A percentile compares a stretch with the other conserved stretches of the same genome.
phyloP scores from a whole-genome alignment of 2,797 vertebrate genomes.

The Crocodylus rhombifer region DNA sequence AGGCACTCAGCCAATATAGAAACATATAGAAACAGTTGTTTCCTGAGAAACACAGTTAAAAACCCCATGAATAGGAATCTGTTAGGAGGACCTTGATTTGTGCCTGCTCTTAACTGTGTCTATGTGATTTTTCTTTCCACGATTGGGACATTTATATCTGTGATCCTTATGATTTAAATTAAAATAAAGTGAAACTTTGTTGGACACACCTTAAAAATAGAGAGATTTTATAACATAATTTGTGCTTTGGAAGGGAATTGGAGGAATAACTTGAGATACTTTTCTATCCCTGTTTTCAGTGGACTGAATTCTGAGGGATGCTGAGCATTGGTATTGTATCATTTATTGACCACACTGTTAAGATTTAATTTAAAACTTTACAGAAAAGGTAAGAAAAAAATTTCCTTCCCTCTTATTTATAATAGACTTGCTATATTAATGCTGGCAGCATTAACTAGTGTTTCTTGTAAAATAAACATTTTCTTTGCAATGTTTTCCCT shows the following conservation, averaged over 20 bases:
- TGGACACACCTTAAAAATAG: background rate
- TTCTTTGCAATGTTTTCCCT: background rate
- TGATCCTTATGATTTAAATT: background rate
- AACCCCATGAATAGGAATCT: background rate
- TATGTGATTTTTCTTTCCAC: background rate
- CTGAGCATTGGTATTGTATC: rapidly evolving
- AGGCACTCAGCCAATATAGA: too few species aligned
- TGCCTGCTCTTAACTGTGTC: rapidly evolving
- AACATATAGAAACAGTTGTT: too few species aligned
- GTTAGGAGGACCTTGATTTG: background rate
- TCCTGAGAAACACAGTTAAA: background rate
- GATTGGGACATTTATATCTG: too few species aligned
- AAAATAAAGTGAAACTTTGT: background rate
- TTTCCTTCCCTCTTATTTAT: background rate
- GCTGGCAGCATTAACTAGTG: background rate
- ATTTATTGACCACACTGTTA: rapidly evolving
- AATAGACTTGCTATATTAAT: background rate
- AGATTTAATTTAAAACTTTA: background rate
- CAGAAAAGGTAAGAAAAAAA: background rate
- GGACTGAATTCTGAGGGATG: background rate
- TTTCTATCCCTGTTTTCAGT: background rate
- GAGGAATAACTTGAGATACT: background rate
- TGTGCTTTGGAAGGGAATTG: background rate
- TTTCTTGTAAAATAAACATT: background rate
- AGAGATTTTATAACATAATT: background rate